phyloP scores from a whole-genome alignment of 1,140 invertebrate genomes.

The Camponotus vicinus region DNA sequence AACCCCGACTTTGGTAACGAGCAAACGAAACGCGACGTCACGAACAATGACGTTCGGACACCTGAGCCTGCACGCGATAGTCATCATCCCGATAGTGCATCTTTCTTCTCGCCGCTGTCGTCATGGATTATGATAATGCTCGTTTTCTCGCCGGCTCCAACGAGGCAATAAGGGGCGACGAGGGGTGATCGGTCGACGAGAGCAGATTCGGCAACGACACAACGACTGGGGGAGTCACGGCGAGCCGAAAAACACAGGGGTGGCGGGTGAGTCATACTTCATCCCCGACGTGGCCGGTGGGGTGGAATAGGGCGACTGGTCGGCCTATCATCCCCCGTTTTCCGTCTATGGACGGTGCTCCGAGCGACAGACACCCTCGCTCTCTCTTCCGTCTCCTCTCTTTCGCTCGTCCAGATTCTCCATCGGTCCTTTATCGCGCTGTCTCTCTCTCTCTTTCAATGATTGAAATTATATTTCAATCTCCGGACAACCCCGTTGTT shows the following conservation, averaged over 20 bases:
- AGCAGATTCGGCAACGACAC: slow-evolving; percentile 31
- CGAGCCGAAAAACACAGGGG: slow-evolving; percentile 70
- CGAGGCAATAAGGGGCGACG: neutral
- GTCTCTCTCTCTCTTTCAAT: slow-evolving; percentile 6
- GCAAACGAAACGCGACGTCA: slow-evolving; percentile 3
- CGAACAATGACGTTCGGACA: slow-evolving; percentile 58
- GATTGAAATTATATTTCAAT: slow-evolving; percentile 80
- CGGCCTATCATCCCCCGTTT: slow-evolving; percentile 66
- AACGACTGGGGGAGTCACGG: slow-evolving; percentile 34
- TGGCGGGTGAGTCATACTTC: slow-evolving; percentile 81
- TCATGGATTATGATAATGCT: slow-evolving; percentile 81
- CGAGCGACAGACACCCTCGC: slow-evolving; percentile 55
- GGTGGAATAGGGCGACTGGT: slow-evolving; percentile 62
- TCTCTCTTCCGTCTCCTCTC: slow-evolving; percentile 7
- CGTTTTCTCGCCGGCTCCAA: slow-evolving; percentile 57
- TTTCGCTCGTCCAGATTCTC: neutral
- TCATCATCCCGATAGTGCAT: slow-evolving; percentile 36
- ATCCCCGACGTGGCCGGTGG: slow-evolving; percentile 72
- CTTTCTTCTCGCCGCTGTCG: slow-evolving; percentile 63
- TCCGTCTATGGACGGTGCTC: slow-evolving; percentile 55
- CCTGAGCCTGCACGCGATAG: slow-evolving; percentile 52
- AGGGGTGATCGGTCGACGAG: neutral
- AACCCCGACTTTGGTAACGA: slow-evolving; percentile 61
- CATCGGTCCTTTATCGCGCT: slow-evolving; percentile 7
- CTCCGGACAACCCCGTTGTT: slow-evolving; percentile 39